A percentile compares a stretch with the other conserved stretches of the same genome.
phyloP scores from a whole-genome alignment of 2,797 vertebrate genomes.

The Danionella dracula region DNA sequence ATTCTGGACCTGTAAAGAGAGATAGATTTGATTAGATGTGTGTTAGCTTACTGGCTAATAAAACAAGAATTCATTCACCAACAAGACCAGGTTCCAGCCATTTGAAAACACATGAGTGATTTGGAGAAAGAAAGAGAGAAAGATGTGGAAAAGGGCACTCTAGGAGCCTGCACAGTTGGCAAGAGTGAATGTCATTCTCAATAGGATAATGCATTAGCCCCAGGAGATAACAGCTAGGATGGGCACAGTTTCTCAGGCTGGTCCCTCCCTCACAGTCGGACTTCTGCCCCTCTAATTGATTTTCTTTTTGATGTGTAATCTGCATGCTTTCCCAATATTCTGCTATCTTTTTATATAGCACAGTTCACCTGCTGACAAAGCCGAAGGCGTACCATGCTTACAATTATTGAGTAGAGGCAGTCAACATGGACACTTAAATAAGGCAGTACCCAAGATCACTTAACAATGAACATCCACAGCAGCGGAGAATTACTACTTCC shows the following conservation, averaged over 20 bases:
- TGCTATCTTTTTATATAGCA: slow-evolving; percentile 59
- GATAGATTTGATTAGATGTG: slow-evolving; percentile 37
- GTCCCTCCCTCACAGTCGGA: slow-evolving; percentile 48
- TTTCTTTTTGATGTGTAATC: slow-evolving; percentile 64
- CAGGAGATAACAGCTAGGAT: slow-evolving; percentile 59
- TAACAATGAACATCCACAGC: too few relatives aligned
- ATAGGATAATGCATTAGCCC: slow-evolving; percentile 53
- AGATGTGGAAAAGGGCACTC: slow-evolving; percentile 32
- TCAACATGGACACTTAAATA: slow-evolving; percentile 41
- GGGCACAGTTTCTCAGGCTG: slow-evolving; percentile 58
- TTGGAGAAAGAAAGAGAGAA: slow-evolving; percentile 19
- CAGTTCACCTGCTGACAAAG: slow-evolving; percentile 69
- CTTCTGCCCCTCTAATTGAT: slow-evolving; percentile 68
- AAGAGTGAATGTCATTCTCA: slow-evolving; percentile 40
- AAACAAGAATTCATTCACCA: neutral
- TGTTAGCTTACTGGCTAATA: neutral
- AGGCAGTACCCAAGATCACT: neutral
- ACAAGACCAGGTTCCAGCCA: slow-evolving; percentile 21
- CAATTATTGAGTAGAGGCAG: slow-evolving; percentile 36
- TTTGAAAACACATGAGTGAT: slow-evolving; percentile 38
- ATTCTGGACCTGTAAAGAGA: slow-evolving; percentile 68
- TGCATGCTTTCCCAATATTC: slow-evolving; percentile 66
- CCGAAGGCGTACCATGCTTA: slow-evolving; percentile 45
- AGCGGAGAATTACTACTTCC: slow-evolving; percentile 44
- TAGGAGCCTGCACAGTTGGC: slow-evolving; percentile 30